A percentile compares a stretch with the other conserved stretches of the same genome.
phyloP scores from a whole-genome alignment of 1,140 invertebrate genomes.

The Drosophila nikananu region DNA sequence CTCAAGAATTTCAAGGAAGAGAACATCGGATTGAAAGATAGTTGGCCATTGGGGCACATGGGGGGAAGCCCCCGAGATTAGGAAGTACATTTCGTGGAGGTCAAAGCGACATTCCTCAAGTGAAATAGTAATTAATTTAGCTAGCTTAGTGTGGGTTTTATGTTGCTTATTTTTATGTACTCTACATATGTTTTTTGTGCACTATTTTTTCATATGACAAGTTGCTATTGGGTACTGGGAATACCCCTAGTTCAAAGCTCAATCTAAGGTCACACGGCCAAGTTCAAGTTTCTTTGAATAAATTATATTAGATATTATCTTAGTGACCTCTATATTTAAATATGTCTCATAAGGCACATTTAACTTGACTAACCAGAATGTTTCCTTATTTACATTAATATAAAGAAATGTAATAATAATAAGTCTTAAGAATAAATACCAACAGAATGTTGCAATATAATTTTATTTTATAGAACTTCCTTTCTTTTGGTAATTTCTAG shows the following conservation, averaged over 20 bases:
- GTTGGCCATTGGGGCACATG: background rate
- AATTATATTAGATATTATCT: background rate
- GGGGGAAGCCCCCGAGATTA: conserved; percentile 6
- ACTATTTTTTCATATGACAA: no score
- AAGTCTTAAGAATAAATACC: background rate
- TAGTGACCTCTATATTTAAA: background rate
- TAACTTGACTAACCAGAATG: background rate
- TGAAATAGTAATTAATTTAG: background rate
- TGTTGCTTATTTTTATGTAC: background rate
- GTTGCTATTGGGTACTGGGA: background rate
- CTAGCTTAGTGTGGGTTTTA: background rate
- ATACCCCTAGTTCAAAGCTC: background rate
- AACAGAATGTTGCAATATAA: no score
- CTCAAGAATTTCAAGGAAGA: background rate
- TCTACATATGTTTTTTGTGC: background rate
- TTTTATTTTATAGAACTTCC: no score
- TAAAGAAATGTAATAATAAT: background rate
- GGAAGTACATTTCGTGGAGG: conserved; percentile 1
- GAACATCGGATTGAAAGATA: conserved; percentile 6
- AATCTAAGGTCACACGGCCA: background rate
- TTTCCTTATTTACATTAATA: background rate
- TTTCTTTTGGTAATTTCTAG: no score
- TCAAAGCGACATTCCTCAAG: background rate
- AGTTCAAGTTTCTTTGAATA: background rate
- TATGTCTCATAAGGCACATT: background rate